A percentile compares a stretch with the other conserved stretches of the same genome.
Conservation (phyloP, 2,797 vertebrate genomes). For the Coranthus polyacanthus region DNA sequence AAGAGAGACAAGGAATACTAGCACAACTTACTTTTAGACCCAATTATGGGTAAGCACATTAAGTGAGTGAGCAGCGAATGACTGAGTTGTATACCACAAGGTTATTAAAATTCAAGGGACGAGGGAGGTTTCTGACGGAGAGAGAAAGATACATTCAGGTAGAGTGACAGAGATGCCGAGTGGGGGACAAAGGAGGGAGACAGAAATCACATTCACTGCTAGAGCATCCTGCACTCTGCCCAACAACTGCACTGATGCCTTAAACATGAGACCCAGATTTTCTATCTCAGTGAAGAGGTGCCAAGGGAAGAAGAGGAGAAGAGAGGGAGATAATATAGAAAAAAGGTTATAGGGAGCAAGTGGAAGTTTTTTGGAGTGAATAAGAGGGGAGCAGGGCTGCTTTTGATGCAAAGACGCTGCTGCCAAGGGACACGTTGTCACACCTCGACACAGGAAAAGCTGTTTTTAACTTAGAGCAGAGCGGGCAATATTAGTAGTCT, state of each 20-base stretch:
- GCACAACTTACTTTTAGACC: too few species aligned
- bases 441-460: neutral
- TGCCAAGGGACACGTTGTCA: constrained; percentile 10
- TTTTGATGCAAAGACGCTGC: constrained; percentile 27
- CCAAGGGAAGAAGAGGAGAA: constrained; percentile 27
- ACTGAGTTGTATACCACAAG: constrained; percentile 20
- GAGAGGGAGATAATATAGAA: constrained; percentile 37
- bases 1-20: too few species aligned
- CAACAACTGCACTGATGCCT: constrained; percentile 74
- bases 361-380: constrained; percentile 27
- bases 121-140: neutral
- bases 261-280: constrained; percentile 78
- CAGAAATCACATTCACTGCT: constrained; percentile 56
- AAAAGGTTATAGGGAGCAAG: constrained; percentile 41
- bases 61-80: neutral
- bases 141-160: constrained; percentile 27
- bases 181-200: constrained; percentile 22
- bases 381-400: constrained; percentile 20
- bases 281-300: constrained; percentile 70
- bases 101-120: constrained; percentile 41
- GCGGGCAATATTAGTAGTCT: neutral
- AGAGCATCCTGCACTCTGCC: constrained; percentile 57
- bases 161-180: constrained; percentile 36
- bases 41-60: neutral
- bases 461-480: constrained; percentile 14